These are phyloP conservation scores for Neomicropteryx cornuta DNA, from an alignment of 1,140 invertebrate genomes.

Conservation along the genomic window DNA sequence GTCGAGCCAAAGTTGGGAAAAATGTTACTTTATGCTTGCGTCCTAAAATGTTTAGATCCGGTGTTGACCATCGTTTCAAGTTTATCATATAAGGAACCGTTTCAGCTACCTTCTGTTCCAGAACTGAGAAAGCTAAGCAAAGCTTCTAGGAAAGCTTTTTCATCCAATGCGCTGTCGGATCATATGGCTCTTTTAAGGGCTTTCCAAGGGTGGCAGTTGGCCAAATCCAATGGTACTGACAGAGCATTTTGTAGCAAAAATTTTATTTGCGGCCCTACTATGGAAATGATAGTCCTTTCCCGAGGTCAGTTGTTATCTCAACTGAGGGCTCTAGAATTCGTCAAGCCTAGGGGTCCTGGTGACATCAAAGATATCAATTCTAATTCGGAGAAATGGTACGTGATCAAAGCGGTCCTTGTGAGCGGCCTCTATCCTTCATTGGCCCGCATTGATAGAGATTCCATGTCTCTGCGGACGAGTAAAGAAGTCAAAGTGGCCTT, in stretches of 20 bases:
- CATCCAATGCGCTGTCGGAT: slow-evolving; percentile 74
- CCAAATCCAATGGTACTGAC: slow-evolving; percentile 56
- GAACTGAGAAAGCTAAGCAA: slow-evolving; percentile 51
- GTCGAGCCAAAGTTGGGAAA: slow-evolving; percentile 86
- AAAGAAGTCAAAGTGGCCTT: slow-evolving; percentile 64
- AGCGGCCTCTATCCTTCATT: slow-evolving; percentile 84
- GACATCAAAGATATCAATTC: slow-evolving; percentile 70
- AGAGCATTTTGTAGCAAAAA: slow-evolving; percentile 67
- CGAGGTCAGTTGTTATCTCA: slow-evolving; percentile 74
- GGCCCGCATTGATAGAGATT: slow-evolving; percentile 46
- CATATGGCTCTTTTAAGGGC: slow-evolving; percentile 80
- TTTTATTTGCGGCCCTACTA: slow-evolving; percentile 67
- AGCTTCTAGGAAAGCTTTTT: slow-evolving; percentile 55
- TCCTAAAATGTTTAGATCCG: slow-evolving; percentile 91
- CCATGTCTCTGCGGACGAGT: slow-evolving; percentile 34
- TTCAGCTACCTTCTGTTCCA: slow-evolving; percentile 60
- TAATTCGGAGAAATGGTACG: slow-evolving; percentile 83
- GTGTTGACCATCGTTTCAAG: slow-evolving; percentile 85
- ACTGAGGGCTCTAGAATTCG: slow-evolving; percentile 73
- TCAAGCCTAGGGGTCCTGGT: slow-evolving; percentile 61
- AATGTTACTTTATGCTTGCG: slow-evolving; percentile 81
- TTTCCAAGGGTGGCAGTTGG: slow-evolving; percentile 71
- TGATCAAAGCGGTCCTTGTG: slow-evolving; percentile 82
- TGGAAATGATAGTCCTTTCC: slow-evolving; percentile 76
- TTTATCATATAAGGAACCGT: slow-evolving; percentile 75